Percentiles rank a stretch among this genome's conserved stretches.
Conservation (phyloP, 2,113 vertebrate species). For the Pterocles orientalis region DNA sequence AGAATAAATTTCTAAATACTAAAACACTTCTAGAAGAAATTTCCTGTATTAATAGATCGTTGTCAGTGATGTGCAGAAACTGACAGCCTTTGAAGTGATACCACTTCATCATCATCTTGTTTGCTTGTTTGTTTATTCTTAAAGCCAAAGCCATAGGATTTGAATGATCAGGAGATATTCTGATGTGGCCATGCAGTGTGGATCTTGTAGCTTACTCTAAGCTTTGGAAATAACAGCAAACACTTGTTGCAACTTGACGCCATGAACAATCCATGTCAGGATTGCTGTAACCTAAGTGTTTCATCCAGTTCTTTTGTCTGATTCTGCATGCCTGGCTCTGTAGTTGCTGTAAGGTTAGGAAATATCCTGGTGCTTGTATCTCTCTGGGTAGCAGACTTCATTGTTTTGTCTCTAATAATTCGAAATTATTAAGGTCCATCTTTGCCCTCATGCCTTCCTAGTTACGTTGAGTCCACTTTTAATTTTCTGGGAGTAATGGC, state of each 20-base stretch:
- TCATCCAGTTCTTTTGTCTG: background rate
- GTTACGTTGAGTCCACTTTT: background rate
- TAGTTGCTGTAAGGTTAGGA: constrained; percentile 10
- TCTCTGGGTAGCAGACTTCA: background rate
- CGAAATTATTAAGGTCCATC: background rate
- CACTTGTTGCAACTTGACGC: background rate
- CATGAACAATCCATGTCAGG: background rate
- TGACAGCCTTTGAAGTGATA: background rate
- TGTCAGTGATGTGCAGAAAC: background rate
- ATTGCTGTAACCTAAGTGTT: background rate
- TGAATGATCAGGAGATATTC: background rate
- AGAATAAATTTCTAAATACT: background rate
- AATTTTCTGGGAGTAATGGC: background rate
- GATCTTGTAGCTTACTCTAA: background rate
- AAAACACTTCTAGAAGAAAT: background rate
- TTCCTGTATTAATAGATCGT: background rate
- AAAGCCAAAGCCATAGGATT: background rate
- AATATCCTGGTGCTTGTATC: background rate
- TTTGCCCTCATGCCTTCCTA: background rate
- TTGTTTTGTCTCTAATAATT: background rate
- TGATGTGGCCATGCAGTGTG: background rate
- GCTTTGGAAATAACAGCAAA: background rate
- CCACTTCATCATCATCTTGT: background rate
- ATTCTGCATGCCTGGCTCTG: background rate
- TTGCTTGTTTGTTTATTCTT: background rate